Conservation (phyloP, 2,113 vertebrate genomes). For the Cyprinodon variegatus region DNA sequence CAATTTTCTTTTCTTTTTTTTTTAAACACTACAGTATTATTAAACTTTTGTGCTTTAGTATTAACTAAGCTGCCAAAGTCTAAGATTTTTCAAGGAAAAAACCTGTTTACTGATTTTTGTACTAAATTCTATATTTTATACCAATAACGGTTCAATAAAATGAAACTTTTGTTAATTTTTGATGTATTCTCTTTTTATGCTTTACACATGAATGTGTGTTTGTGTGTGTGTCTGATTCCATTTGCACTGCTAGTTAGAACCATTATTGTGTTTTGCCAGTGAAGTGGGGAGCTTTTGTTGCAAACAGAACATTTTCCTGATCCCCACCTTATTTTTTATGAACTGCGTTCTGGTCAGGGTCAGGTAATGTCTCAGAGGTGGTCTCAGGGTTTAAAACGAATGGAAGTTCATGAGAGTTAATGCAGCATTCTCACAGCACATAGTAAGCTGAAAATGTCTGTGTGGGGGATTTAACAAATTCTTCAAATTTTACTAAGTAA, state of each 20-base stretch:
- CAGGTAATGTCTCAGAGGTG: no score
- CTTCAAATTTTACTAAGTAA: background rate
- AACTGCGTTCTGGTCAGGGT: no score
- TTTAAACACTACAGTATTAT: background rate
- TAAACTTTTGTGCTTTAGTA: background rate
- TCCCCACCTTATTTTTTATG: no score
- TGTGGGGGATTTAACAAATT: background rate
- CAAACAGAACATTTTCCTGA: no score
- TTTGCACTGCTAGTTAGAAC: no score
- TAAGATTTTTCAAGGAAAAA: background rate
- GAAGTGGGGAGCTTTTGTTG: no score
- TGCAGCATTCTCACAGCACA: no score
- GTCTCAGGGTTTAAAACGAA: no score
- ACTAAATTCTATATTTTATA: slow-evolving; percentile 21
- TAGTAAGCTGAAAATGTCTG: no score
- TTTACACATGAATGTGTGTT: background rate
- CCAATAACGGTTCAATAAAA: slow-evolving; percentile 2
- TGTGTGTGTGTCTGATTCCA: background rate
- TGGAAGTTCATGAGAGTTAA: no score
- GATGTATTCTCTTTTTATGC: background rate
- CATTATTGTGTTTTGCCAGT: no score
- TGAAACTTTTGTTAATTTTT: background rate
- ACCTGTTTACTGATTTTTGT: background rate
- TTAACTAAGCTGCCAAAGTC: background rate
- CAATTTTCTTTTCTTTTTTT: background rate